Conservation (phyloP, 2,113 vertebrate species). For the Alligator mississippiensis region DNA sequence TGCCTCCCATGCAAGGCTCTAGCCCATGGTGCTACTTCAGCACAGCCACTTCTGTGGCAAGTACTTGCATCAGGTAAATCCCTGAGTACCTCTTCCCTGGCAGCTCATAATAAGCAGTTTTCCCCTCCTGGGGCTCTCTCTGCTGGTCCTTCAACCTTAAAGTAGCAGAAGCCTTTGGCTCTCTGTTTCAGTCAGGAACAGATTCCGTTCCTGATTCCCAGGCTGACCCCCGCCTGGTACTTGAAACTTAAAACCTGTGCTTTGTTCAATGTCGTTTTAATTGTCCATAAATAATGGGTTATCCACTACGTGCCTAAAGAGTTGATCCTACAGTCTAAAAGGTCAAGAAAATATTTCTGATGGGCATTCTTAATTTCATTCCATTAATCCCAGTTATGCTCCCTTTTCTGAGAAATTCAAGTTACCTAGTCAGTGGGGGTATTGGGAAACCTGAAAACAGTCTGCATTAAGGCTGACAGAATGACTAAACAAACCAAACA, state of each 20-base stretch:
- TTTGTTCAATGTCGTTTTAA: neutral
- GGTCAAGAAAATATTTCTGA: neutral
- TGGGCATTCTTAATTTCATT: neutral
- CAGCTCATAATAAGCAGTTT: too few relatives aligned
- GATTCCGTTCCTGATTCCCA: neutral
- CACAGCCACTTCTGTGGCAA: too few relatives aligned
- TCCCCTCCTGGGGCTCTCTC: too few relatives aligned
- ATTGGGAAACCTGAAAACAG: neutral
- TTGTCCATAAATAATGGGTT: neutral
- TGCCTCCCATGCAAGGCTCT: too few relatives aligned
- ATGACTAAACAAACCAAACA: accelerated
- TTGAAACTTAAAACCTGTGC: neutral
- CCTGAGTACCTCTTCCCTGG: too few relatives aligned
- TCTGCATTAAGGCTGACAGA: accelerated
- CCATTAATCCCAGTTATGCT: neutral
- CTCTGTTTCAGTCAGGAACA: neutral
- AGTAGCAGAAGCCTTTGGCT: too few relatives aligned
- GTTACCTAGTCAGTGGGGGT: accelerated
- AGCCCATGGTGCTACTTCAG: too few relatives aligned
- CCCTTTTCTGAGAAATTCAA: neutral
- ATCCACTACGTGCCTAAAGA: neutral
- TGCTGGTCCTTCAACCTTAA: too few relatives aligned
- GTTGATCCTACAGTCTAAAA: neutral
- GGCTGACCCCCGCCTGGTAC: neutral
- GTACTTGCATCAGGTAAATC: too few relatives aligned